phyloP scores from a whole-genome alignment of 2,888 invertebrate species.

The Caenorhabditis sp. region DNA sequence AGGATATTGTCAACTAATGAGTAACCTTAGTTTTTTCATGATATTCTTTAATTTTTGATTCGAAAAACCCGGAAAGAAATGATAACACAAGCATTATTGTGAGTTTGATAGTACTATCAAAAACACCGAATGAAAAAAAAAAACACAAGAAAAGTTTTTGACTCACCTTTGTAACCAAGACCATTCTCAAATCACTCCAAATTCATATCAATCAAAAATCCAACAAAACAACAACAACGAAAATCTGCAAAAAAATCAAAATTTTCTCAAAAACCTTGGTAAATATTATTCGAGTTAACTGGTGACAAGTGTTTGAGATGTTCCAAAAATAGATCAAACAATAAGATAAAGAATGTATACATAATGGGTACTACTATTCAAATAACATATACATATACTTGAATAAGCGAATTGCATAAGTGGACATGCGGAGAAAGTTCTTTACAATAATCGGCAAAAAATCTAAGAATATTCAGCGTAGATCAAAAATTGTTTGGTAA shows the following conservation, averaged over 20 bases:
- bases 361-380: background rate
- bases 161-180: slow-evolving; percentile 5
- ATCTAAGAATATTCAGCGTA: background rate
- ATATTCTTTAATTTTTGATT: no score
- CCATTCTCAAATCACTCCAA: slow-evolving; percentile 2
- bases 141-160: background rate
- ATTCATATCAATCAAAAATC: background rate
- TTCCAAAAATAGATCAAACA: slow-evolving; percentile 1
- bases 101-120: background rate
- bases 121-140: background rate
- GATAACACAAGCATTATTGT: no score
- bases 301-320: slow-evolving; percentile 1
- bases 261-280: background rate
- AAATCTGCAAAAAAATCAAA: background rate
- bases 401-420: background rate
- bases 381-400: slow-evolving; percentile 1
- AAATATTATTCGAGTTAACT: background rate
- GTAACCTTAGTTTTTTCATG: no score
- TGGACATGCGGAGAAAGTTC: background rate
- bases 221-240: background rate
- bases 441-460: background rate
- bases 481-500: slow-evolving; percentile 16
- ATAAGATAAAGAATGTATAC: background rate
- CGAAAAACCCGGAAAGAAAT: no score
- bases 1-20: no score